A percentile compares a stretch with the other conserved stretches of the same genome.
phyloP scores from a whole-genome alignment of 2,888 invertebrate genomes.

The Lasioglossum oenotherae region DNA sequence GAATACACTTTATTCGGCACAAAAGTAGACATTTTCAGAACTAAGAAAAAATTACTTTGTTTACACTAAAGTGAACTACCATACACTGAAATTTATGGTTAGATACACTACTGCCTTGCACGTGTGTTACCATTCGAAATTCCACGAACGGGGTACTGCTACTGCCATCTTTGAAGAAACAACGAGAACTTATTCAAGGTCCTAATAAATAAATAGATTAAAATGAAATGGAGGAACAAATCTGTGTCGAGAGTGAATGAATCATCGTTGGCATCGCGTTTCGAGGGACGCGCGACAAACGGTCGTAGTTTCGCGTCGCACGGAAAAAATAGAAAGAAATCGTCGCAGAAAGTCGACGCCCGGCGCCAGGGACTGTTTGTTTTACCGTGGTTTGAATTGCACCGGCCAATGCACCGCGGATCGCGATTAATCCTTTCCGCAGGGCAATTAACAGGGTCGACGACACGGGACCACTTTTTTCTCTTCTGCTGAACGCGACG shows the following conservation, averaged over 20 bases:
- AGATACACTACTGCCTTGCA: no score
- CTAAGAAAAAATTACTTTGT: no score
- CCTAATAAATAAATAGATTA: neutral
- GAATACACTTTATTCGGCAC: no score
- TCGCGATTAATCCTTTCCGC: constrained; percentile 42
- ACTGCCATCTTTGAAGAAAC: no score
- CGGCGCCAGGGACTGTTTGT: neutral
- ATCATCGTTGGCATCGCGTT: neutral
- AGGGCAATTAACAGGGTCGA: constrained; percentile 33
- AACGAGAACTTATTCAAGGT: no score
- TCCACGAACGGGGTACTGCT: no score
- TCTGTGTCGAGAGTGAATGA: neutral
- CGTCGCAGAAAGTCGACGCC: neutral
- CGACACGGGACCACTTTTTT: constrained; percentile 10
- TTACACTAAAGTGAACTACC: no score
- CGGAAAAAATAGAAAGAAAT: neutral
- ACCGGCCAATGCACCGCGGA: neutral
- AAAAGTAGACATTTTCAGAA: no score
- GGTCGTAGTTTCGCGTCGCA: neutral
- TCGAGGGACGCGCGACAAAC: neutral
- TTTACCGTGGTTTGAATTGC: neutral
- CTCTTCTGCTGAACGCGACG: neutral
- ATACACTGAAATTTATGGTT: no score
- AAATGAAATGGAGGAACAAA: neutral
- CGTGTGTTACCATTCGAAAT: no score